Percentiles rank a stretch among this genome's conserved stretches.
These are phyloP conservation scores for Copidosoma floridanum DNA, from an alignment of 1,140 invertebrate genomes.

Conservation along the genomic window DNA sequence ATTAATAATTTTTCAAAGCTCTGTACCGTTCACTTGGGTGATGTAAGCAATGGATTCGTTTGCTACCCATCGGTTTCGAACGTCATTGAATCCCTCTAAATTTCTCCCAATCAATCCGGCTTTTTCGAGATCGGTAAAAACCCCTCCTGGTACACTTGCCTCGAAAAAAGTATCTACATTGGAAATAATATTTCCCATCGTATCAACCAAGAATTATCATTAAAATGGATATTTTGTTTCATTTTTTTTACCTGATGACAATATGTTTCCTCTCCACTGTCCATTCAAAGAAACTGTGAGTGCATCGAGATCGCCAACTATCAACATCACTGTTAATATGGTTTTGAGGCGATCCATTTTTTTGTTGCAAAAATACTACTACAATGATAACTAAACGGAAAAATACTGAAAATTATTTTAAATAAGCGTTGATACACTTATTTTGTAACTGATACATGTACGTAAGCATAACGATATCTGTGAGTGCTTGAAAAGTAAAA, in stretches of 20 bases:
- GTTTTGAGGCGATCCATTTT: background rate
- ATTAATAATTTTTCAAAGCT: no score
- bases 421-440: no score
- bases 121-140: slow-evolving; percentile 76
- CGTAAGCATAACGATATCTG: no score
- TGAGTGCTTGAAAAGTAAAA: no score
- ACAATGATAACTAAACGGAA: no score
- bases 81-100: slow-evolving; percentile 76
- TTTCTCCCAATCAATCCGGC: slow-evolving; percentile 65
- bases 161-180: slow-evolving; percentile 34
- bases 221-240: slow-evolving; percentile 10
- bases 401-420: no score
- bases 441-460: no score
- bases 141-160: slow-evolving; percentile 77
- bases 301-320: background rate
- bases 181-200: background rate
- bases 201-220: background rate
- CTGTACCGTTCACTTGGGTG: no score
- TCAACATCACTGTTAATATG: background rate
- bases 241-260: slow-evolving; percentile 23
- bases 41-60: slow-evolving; percentile 79
- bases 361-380: background rate
- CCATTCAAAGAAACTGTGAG: slow-evolving; percentile 28
- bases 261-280: slow-evolving; percentile 31
- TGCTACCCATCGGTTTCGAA: slow-evolving; percentile 78